phyloP scores from a whole-genome alignment of 2,113 vertebrate species.

The Camelus dromedarius region DNA sequence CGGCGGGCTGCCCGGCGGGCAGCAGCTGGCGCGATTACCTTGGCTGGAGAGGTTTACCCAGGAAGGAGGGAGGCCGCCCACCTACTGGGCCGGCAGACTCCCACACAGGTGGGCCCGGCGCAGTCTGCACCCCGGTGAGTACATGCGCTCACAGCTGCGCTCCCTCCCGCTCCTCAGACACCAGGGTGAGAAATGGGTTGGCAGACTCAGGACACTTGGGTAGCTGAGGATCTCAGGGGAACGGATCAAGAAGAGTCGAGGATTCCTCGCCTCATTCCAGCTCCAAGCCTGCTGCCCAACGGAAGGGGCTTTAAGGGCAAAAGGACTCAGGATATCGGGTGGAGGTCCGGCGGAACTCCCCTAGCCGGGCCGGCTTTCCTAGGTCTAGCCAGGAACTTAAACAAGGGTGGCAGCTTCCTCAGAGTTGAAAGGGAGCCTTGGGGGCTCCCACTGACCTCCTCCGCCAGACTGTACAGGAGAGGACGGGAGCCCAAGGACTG shows the following conservation, averaged over 20 bases:
- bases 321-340: not conserved
- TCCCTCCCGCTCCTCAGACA: not conserved
- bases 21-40: slow-evolving; percentile 62
- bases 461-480: not conserved
- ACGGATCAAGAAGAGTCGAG: not conserved
- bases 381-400: not conserved
- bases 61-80: slow-evolving; percentile 34
- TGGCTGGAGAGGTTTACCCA: slow-evolving; percentile 4
- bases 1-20: slow-evolving; percentile 42
- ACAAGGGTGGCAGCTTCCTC: not conserved
- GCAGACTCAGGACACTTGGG: not conserved
- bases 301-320: not conserved
- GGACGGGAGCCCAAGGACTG: not conserved
- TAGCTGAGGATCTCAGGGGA: not conserved
- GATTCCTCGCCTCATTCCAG: not conserved
- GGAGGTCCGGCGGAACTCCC: not conserved
- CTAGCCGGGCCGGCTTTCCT: not conserved
- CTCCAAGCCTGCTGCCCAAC: not conserved
- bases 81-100: slow-evolving; percentile 28
- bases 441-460: not conserved
- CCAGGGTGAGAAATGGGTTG: not conserved
- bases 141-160: not conserved
- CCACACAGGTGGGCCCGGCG: slow-evolving; percentile 71
- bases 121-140: not conserved
- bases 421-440: not conserved